phyloP scores from a whole-genome alignment of 2,113 vertebrate genomes.

The Malaclemys terrapin region DNA sequence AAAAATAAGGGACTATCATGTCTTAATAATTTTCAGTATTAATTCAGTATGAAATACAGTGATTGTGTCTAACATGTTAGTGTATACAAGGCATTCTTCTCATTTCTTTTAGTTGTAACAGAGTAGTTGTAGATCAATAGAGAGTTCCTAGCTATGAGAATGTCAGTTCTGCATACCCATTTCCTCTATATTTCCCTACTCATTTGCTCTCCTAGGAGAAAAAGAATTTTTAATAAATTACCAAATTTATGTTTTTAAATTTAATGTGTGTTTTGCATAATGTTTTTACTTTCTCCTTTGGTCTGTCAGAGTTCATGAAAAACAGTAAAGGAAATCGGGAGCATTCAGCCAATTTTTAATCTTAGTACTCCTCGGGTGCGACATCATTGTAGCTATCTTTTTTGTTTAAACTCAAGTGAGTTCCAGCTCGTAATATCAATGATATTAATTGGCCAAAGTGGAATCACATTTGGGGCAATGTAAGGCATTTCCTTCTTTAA shows the following conservation, averaged over 20 bases:
- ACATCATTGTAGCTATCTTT: background rate
- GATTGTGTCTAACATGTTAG: rapidly evolving
- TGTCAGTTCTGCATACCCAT: background rate
- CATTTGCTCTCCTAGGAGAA: background rate
- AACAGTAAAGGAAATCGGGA: background rate
- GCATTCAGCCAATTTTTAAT: background rate
- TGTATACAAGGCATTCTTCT: background rate
- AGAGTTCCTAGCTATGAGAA: background rate
- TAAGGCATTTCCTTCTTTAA: background rate
- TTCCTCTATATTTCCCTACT: background rate
- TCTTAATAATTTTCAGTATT: background rate
- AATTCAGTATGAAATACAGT: background rate
- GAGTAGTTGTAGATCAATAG: background rate
- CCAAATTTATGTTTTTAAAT: background rate
- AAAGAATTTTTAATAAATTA: background rate
- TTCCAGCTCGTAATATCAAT: background rate
- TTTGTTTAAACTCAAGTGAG: background rate
- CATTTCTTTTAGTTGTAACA: background rate
- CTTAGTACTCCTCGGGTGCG: background rate
- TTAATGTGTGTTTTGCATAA: background rate
- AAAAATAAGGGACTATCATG: background rate
- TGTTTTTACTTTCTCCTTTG: background rate
- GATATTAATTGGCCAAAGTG: background rate
- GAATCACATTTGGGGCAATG: background rate
- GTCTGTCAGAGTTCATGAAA: background rate